These are phyloP conservation scores for Nipponacmea schrenckii DNA, from an alignment of 2,888 invertebrate species.

Conservation along the genomic window DNA sequence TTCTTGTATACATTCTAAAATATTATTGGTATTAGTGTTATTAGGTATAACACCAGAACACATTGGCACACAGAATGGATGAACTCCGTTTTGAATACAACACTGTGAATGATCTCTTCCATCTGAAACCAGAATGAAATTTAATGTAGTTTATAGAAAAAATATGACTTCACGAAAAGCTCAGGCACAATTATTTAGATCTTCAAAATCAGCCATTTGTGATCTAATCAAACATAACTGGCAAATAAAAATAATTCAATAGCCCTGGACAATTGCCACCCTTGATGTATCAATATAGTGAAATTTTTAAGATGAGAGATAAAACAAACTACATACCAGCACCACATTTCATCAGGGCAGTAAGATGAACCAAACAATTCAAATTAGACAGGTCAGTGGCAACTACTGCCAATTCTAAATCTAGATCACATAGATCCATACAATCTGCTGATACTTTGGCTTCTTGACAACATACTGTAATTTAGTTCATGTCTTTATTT, in stretches of 20 bases:
- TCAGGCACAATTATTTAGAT: too few species aligned
- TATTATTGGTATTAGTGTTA: neutral
- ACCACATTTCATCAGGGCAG: slow-evolving; percentile 3
- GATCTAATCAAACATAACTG: too few species aligned
- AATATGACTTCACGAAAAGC: too few species aligned
- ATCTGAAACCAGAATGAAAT: neutral
- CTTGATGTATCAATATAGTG: too few species aligned
- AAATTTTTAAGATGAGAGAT: neutral
- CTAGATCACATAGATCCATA: slow-evolving; percentile 15
- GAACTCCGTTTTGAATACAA: slow-evolving; percentile 11
- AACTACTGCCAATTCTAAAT: slow-evolving; percentile 8
- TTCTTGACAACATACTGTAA: slow-evolving; percentile 19
- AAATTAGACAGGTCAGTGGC: neutral
- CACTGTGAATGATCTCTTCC: slow-evolving; percentile 19
- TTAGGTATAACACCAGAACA: slow-evolving; percentile 18
- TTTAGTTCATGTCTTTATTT: neutral
- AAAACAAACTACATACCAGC: slow-evolving; percentile 12
- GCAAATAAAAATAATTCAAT: too few species aligned
- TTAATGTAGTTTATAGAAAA: neutral
- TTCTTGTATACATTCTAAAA: neutral
- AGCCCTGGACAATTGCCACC: too few species aligned
- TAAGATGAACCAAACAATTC: slow-evolving; percentile 7
- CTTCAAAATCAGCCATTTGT: too few species aligned
- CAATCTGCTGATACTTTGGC: slow-evolving; percentile 2
- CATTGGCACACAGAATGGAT: slow-evolving; percentile 17